Conservation (phyloP, 2,113 vertebrate species). For the Lophura nycthemera region DNA sequence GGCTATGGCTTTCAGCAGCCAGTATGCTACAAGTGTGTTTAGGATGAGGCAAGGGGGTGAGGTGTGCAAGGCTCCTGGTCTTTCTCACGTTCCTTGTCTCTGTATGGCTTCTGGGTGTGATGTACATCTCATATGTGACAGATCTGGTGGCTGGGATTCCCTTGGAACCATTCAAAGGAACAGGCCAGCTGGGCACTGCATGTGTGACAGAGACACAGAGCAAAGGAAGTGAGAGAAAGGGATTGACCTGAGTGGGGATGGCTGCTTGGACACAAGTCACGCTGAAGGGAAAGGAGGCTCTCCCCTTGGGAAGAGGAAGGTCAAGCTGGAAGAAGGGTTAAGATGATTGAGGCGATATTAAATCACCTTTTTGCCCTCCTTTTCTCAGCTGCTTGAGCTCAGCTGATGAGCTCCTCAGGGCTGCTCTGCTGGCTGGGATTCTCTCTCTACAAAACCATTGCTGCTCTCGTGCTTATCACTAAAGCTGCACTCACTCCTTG, state of each 20-base stretch:
- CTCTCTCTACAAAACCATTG: background rate
- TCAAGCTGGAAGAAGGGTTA: background rate
- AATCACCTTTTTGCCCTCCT: background rate
- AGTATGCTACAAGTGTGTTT: background rate
- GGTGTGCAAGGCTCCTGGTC: background rate
- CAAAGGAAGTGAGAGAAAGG: background rate
- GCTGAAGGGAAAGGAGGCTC: background rate
- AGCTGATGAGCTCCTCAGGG: background rate
- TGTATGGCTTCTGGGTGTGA: fast-evolving
- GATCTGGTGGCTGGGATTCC: background rate
- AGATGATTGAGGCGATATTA: background rate
- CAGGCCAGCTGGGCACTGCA: fast-evolving
- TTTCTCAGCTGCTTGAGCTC: fast-evolving
- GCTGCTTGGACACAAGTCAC: background rate
- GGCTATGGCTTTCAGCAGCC: background rate
- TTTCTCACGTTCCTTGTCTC: background rate
- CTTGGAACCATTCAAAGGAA: background rate
- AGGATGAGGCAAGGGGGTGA: background rate
- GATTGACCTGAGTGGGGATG: background rate
- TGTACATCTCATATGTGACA: background rate
- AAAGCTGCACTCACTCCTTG: background rate
- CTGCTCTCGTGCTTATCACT: background rate
- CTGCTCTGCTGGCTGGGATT: background rate
- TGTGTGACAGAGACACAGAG: background rate
- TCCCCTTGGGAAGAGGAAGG: background rate